Evolutionary conservation across 2,797 vertebrate species (phyloP), one percentile per base, ranked within the genome.

Genomic region (Mionectes olivaceus): DNA sequence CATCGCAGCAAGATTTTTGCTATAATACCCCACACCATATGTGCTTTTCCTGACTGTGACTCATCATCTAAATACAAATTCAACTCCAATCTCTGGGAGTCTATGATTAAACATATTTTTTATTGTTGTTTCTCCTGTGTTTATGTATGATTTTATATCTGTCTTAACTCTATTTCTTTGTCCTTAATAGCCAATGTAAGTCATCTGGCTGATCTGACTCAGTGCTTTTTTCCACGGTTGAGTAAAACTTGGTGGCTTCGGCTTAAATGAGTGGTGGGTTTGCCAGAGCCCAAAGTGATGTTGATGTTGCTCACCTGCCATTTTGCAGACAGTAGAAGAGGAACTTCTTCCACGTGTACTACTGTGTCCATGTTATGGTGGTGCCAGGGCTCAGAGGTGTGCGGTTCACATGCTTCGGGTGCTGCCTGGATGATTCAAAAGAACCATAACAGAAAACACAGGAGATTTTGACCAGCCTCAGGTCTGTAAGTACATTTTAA

Each of bases 401-500:
- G 87, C 90, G 7, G 83, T 86, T 96, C 91, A 86, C 93, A 93
- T 67, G 71, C 95, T 93, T 97, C 94, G 41, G 63, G 93, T 82
- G 95, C 95, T 89, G 89, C 89, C 95, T 93, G 95, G 95, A 97
- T 79, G 70, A 94, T 94, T 97, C 94, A 82, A 96, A 97, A 96
- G 94, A 97, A 74, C 85, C 59, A 23, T 96, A 93, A 90, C 87
- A 90, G 95, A 91, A 96, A 96, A 65, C 95, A 95, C 95, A 93
- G 93, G 95, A 95, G 91, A 91, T 97, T 97, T 96, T 97, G 95
- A 94, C 91, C 95, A 87, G 89, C 95, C 91, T 96, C 95, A 96
- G 95, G 96, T 97, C 95, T 96, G 95, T 96, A 96, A 97, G 96
- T 96, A 97, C 96, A 97, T 97, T 97, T 97, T 97, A 97, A 97